Evolutionary conservation across 2,888 invertebrate genomes (phyloP).

Genomic region (Troides aeacus): DNA sequence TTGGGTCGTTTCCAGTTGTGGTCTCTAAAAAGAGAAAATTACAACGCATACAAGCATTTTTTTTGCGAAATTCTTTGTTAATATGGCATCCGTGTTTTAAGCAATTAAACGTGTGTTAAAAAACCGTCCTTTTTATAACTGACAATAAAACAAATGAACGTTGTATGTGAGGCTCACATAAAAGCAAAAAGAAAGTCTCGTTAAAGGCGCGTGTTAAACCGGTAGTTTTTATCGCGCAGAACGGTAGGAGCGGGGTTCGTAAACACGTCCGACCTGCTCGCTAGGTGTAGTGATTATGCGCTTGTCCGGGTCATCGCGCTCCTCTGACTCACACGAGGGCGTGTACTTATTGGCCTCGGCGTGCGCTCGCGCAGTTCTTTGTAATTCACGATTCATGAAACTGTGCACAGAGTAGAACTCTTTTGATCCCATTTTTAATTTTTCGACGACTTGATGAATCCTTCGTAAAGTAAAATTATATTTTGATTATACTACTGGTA

Average conservation of each 20-base stretch:
- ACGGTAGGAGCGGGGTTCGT: constrained; percentile 38
- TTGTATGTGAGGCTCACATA: neutral
- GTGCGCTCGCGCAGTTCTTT: constrained; percentile 40
- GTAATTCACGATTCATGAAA: constrained; percentile 34
- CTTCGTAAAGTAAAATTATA: no score
- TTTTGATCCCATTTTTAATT: constrained; percentile 4
- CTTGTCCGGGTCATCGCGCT: constrained; percentile 63
- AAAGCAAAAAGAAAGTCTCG: neutral
- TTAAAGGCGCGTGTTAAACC: constrained; percentile 42
- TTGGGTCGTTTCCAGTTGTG: no score
- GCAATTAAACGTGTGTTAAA: no score
- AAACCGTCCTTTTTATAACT: no score
- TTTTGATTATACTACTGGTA: no score
- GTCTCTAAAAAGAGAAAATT: no score
- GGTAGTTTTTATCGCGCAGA: constrained; percentile 48
- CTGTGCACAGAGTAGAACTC: constrained; percentile 33
- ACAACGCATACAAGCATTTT: no score
- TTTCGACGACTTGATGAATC: neutral
- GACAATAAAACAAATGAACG: neutral
- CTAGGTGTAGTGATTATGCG: constrained; percentile 1
- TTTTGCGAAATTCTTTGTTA: no score
- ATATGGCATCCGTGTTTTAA: no score
- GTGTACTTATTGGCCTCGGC: constrained; percentile 31
- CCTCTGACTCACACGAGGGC: constrained; percentile 46
- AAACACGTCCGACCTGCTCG: constrained; percentile 39